Conservation (phyloP, 2,888 invertebrate species). For the Drosophila birchii region DNA sequence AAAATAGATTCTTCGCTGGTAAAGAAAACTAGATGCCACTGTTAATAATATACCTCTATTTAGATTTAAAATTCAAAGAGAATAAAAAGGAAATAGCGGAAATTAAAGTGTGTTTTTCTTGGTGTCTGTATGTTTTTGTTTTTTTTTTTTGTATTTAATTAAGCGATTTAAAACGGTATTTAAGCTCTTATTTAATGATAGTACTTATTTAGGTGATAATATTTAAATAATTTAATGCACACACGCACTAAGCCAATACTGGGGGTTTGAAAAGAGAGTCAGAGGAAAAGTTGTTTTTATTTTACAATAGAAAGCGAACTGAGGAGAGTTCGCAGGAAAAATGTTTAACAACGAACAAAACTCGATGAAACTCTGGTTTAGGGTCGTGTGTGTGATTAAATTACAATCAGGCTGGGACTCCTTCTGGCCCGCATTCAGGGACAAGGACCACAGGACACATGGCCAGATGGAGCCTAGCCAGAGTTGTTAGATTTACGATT, state of each 20-base stretch:
- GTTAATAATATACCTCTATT: conserved; percentile 27
- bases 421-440: conserved; percentile 34
- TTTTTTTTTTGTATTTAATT: conserved; percentile 50
- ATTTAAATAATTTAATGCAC: conserved; percentile 78
- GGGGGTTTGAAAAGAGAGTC: neutral
- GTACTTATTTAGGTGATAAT: conserved; percentile 57
- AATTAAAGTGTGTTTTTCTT: conserved; percentile 47
- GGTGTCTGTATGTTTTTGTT: conserved; percentile 43
- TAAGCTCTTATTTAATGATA: conserved; percentile 53
- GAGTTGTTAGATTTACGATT: conserved; percentile 53
- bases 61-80: conserved; percentile 44
- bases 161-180: conserved; percentile 62
- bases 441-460: conserved; percentile 20
- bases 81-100: conserved; percentile 46
- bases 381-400: conserved; percentile 71
- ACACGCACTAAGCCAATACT: conserved; percentile 64
- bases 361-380: conserved; percentile 51
- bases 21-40: conserved; percentile 40
- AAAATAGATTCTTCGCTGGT: conserved; percentile 22
- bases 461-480: conserved; percentile 40
- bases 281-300: neutral
- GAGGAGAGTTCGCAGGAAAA: neutral
- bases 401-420: conserved; percentile 62
- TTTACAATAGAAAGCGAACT: conserved; percentile 17
- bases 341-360: conserved; percentile 22